A percentile compares a stretch with the other conserved stretches of the same genome.
These are phyloP conservation scores for Naso thynnoides DNA, from an alignment of 2,797 vertebrate genomes.

Conservation along the genomic window DNA sequence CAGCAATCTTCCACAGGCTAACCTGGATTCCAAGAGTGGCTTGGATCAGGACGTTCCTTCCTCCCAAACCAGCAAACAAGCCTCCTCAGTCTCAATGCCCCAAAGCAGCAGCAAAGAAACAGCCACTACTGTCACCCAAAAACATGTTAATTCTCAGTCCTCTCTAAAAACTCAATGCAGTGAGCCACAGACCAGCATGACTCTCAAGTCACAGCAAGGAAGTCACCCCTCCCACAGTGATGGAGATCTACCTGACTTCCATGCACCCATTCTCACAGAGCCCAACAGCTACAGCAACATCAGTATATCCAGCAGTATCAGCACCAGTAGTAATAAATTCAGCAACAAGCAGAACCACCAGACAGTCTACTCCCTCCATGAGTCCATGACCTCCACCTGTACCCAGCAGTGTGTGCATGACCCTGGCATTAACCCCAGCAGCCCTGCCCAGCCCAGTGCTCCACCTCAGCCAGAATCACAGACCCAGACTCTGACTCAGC, in stretches of 20 bases:
- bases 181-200: background rate
- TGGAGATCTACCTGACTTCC: background rate
- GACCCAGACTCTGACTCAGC: constrained; percentile 55
- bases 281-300: constrained; percentile 1
- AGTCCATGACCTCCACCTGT: constrained; percentile 71
- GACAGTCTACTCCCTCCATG: constrained; percentile 75
- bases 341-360: constrained; percentile 70
- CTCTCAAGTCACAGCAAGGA: background rate
- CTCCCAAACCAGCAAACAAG: constrained; percentile 12
- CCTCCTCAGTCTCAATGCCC: background rate
- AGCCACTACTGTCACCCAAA: constrained; percentile 6
- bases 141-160: background rate
- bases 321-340: constrained; percentile 3
- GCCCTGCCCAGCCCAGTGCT: background rate
- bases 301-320: constrained; percentile 19
- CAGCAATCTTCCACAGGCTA: background rate
- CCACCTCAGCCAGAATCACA: constrained; percentile 72
- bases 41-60: constrained; percentile 6
- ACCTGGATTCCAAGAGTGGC: background rate
- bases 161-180: background rate
- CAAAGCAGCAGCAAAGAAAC: constrained; percentile 13
- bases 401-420: constrained; percentile 88
- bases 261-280: background rate
- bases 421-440: constrained; percentile 60
- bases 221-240: background rate